A percentile compares a stretch with the other conserved stretches of the same genome.
These are phyloP conservation scores for Cebidichthys violaceus DNA, from an alignment of 2,113 vertebrate genomes.

Conservation along the genomic window DNA sequence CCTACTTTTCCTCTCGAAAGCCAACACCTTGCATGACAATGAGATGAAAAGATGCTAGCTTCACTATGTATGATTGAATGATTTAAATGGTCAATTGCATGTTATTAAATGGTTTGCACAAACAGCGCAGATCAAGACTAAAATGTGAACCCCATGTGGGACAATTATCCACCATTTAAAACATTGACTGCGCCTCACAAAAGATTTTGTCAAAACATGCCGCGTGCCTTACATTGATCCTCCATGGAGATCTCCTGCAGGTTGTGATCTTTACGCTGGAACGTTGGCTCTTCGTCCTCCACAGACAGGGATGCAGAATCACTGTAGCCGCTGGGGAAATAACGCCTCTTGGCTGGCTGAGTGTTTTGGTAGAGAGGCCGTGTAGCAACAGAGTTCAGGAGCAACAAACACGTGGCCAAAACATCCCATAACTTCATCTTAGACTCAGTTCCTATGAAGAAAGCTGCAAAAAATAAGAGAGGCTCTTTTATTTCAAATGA, in stretches of 20 bases:
- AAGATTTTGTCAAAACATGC: slow-evolving; percentile 9
- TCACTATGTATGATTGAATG: background rate
- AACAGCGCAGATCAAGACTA: background rate
- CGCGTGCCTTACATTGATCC: slow-evolving; percentile 79
- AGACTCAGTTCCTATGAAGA: slow-evolving; percentile 95
- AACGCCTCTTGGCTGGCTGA: slow-evolving; percentile 86
- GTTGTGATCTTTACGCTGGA: slow-evolving; percentile 76
- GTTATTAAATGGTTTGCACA: slow-evolving; percentile 18
- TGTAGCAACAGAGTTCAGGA: slow-evolving; percentile 93
- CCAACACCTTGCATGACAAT: background rate
- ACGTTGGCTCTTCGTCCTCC: slow-evolving; percentile 77
- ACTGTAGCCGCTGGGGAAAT: slow-evolving; percentile 80
- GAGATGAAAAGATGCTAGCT: background rate
- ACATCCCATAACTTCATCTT: slow-evolving; percentile 99
- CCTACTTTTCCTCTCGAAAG: slow-evolving; percentile 3
- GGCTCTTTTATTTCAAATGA: slow-evolving; percentile 10
- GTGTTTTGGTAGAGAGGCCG: slow-evolving; percentile 89
- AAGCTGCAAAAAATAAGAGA: slow-evolving; percentile 81
- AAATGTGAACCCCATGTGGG: background rate
- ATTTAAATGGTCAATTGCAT: background rate
- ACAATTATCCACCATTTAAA: slow-evolving; percentile 23
- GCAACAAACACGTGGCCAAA: slow-evolving; percentile 97
- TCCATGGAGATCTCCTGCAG: slow-evolving; percentile 80
- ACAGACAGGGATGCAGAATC: slow-evolving; percentile 83
- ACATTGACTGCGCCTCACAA: background rate